phyloP scores from a whole-genome alignment of 2,113 vertebrate genomes.

The Electrona antarctica region DNA sequence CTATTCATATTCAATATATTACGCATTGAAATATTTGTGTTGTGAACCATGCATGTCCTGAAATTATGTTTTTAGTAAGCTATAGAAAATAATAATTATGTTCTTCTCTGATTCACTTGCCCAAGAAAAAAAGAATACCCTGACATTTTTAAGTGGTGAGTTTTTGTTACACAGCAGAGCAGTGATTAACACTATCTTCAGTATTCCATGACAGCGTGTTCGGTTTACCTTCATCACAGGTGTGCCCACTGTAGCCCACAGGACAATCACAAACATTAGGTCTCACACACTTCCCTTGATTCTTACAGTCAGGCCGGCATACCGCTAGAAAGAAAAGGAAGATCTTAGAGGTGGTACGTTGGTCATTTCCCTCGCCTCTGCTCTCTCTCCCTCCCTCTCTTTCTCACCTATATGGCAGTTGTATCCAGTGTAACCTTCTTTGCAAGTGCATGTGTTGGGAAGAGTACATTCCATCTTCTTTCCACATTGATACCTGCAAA shows the following conservation, averaged over 20 bases:
- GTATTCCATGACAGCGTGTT: not conserved
- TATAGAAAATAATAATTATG: no score
- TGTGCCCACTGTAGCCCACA: conserved; percentile 78
- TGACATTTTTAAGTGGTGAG: no score
- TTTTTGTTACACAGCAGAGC: no score
- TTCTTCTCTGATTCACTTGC: no score
- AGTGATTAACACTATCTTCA: not conserved
- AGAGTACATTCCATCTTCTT: conserved; percentile 86
- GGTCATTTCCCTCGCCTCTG: no score
- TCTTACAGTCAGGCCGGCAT: conserved; percentile 89
- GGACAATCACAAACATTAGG: conserved; percentile 85
- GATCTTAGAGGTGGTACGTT: not conserved
- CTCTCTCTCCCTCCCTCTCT: no score
- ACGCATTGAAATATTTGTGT: no score
- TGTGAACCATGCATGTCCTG: no score
- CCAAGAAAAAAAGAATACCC: no score
- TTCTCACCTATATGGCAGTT: conserved; percentile 85
- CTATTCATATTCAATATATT: no score
- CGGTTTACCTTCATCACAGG: conserved; percentile 86
- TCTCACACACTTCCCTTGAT: conserved; percentile 85
- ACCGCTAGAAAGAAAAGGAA: conserved; percentile 78
- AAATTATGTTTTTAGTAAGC: no score
- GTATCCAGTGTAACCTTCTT: conserved; percentile 85
- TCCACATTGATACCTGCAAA: conserved; percentile 85
- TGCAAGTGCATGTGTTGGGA: conserved; percentile 88